A percentile compares a stretch with the other conserved stretches of the same genome.
phyloP scores from a whole-genome alignment of 2,888 invertebrate species.

The Spilarctia lutea region DNA sequence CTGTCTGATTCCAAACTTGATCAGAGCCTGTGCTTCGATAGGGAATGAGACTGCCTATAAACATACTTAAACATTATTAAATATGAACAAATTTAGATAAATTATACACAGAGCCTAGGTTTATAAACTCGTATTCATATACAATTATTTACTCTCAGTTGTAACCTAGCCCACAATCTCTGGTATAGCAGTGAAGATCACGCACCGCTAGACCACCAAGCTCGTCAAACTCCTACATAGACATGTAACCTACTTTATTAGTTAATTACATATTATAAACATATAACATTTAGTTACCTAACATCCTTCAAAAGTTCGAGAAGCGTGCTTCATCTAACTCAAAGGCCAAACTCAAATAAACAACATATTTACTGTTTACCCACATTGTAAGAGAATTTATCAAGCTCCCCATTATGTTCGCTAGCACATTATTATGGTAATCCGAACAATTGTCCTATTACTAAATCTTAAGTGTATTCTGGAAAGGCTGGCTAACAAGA shows the following conservation, averaged over 20 bases:
- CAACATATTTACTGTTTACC: not conserved
- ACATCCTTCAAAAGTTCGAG: not conserved
- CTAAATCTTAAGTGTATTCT: constrained; percentile 15
- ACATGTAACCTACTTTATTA: not conserved
- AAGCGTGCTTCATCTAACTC: not conserved
- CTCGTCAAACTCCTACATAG: not conserved
- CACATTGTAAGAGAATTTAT: constrained; percentile 4
- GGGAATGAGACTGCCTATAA: too few species aligned
- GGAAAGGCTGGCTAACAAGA: constrained; percentile 9
- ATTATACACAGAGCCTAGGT: too few species aligned
- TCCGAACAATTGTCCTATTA: constrained; percentile 14
- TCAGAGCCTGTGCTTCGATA: too few species aligned
- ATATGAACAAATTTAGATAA: too few species aligned
- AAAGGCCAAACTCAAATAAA: not conserved
- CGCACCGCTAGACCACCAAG: not conserved
- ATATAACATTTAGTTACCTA: not conserved
- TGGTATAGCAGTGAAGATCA: not conserved
- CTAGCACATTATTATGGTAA: constrained; percentile 8
- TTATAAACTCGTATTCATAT: too few species aligned
- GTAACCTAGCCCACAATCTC: not conserved
- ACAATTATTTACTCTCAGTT: too few species aligned
- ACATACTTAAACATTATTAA: too few species aligned
- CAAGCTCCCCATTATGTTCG: constrained; percentile 3
- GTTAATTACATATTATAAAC: not conserved
- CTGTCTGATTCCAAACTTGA: too few species aligned